phyloP scores from a whole-genome alignment of 2,797 vertebrate species.

The Enteromius thamalakanensis region DNA sequence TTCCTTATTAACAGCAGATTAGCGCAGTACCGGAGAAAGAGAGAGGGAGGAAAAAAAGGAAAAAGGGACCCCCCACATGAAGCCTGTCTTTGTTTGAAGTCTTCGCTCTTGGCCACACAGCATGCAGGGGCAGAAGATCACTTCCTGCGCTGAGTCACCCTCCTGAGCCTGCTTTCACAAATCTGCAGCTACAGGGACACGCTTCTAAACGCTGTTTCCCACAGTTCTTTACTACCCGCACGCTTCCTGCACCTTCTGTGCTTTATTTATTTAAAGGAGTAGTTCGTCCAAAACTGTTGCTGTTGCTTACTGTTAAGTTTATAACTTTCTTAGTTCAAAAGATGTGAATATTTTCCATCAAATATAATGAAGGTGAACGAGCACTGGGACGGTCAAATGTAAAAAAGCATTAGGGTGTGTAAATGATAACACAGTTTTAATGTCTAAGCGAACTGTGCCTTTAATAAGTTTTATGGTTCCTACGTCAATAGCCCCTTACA shows the following conservation, averaged over 20 bases:
- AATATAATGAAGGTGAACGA: not conserved
- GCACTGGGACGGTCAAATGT: not conserved
- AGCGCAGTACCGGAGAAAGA: constrained; percentile 69
- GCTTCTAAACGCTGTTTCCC: constrained; percentile 67
- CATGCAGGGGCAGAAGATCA: constrained; percentile 81
- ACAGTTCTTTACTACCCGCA: constrained; percentile 60
- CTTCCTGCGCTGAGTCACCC: constrained; percentile 83
- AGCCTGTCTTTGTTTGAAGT: constrained; percentile 80
- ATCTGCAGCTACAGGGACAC: constrained; percentile 72
- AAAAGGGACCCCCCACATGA: constrained; percentile 71
- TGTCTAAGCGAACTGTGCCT: not conserved
- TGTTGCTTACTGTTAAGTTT: not conserved
- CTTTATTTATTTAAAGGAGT: constrained; percentile 17
- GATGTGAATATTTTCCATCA: not conserved
- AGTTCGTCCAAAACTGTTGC: not conserved
- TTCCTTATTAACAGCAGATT: constrained; percentile 85
- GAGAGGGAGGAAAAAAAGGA: constrained; percentile 63
- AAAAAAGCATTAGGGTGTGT: not conserved
- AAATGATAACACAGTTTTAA: not conserved
- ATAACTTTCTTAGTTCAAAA: not conserved
- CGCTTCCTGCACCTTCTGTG: constrained; percentile 57
- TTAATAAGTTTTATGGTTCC: constrained; percentile 54
- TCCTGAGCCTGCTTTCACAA: constrained; percentile 77
- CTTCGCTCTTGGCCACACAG: constrained; percentile 84
- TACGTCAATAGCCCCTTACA: constrained; percentile 15